phyloP scores from a whole-genome alignment of 2,113 vertebrate species.

The Bungarus multicinctus region DNA sequence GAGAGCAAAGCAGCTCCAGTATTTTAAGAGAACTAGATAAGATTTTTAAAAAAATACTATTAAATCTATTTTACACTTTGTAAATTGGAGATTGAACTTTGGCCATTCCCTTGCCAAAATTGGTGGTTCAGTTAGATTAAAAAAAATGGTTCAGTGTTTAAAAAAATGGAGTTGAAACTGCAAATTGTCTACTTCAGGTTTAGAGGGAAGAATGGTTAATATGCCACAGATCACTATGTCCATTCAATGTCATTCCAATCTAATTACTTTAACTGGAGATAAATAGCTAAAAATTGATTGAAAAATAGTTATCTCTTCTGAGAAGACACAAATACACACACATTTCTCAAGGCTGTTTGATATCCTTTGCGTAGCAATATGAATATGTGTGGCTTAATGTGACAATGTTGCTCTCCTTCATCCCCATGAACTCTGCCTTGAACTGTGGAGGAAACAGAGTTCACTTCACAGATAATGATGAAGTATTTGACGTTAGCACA shows the following conservation, averaged over 20 bases:
- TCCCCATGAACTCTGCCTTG: neutral
- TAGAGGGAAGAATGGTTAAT: neutral
- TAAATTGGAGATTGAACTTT: neutral
- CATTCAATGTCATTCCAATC: neutral
- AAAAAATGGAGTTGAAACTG: neutral
- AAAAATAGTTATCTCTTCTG: neutral
- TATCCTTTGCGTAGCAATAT: neutral
- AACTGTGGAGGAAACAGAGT: conserved; percentile 21
- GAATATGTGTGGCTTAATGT: neutral
- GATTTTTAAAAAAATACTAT: neutral
- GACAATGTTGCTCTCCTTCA: neutral
- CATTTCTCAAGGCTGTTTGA: neutral
- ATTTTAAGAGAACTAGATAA: neutral
- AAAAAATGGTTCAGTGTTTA: neutral
- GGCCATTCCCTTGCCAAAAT: neutral
- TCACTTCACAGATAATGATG: conserved; percentile 18
- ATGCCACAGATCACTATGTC: neutral
- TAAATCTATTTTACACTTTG: neutral
- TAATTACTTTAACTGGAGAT: neutral
- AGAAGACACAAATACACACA: neutral
- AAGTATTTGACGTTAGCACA: conserved; percentile 13
- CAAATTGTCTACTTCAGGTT: neutral
- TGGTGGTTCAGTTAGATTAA: neutral
- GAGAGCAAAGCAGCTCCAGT: neutral
- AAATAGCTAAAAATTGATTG: neutral